These are phyloP conservation scores for Notodonta ziczac DNA, from an alignment of 2,888 invertebrate species.

Conservation along the genomic window DNA sequence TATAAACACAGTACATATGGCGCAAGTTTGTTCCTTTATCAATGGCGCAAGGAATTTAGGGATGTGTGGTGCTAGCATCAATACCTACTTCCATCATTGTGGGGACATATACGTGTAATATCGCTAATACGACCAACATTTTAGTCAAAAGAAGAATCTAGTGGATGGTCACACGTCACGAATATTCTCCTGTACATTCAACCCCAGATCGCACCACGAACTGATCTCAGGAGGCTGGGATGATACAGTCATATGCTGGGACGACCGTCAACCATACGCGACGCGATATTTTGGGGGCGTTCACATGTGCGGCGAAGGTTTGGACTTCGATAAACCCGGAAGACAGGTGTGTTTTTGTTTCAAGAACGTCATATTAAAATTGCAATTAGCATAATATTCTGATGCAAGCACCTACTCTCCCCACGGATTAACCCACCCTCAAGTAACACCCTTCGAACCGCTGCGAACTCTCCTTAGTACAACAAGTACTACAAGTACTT, in stretches of 20 bases:
- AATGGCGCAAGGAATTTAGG: too few relatives aligned
- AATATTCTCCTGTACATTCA: constrained; percentile 87
- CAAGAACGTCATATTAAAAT: not conserved
- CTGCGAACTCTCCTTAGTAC: too few relatives aligned
- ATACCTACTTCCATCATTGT: too few relatives aligned
- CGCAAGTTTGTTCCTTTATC: too few relatives aligned
- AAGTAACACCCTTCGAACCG: too few relatives aligned
- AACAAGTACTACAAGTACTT: too few relatives aligned
- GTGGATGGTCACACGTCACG: constrained; percentile 86
- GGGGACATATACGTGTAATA: too few relatives aligned
- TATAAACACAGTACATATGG: too few relatives aligned
- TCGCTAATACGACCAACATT: not conserved
- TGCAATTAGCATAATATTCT: too few relatives aligned
- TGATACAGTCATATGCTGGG: constrained; percentile 87
- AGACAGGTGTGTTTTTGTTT: constrained; percentile 78
- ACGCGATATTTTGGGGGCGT: constrained; percentile 84
- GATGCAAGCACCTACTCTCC: too few relatives aligned
- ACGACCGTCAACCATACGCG: constrained; percentile 86
- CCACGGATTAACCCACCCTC: too few relatives aligned
- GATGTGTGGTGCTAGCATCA: too few relatives aligned
- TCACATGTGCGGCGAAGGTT: constrained; percentile 87
- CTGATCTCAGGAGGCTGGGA: constrained; percentile 89
- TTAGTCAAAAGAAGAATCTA: constrained; percentile 73
- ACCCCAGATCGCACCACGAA: constrained; percentile 87
- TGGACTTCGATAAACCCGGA: constrained; percentile 86